A percentile compares a stretch with the other conserved stretches of the same genome.
These are phyloP conservation scores for Theonella swinhoei DNA, from an alignment of 37 sponge, comb jelly and placozoan genomes.

Conservation along the genomic window DNA sequence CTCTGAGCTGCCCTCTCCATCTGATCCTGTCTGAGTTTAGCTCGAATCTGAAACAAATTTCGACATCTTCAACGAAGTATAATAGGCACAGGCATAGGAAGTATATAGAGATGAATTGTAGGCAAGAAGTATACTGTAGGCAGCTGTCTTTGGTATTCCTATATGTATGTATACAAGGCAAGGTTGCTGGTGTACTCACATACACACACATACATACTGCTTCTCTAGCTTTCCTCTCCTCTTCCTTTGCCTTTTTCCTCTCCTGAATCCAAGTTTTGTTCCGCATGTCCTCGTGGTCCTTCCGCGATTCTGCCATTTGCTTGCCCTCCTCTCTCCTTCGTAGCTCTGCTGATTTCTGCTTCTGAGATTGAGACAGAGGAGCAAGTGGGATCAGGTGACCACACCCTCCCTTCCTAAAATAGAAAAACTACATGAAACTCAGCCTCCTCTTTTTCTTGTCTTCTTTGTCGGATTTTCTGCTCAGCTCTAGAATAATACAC, in stretches of 20 bases:
- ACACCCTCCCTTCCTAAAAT: background rate
- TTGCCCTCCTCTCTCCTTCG: slow-evolving; percentile 29
- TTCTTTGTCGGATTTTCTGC: slow-evolving; percentile 23
- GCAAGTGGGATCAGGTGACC: background rate
- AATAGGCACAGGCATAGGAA: no score
- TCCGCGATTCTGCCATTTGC: slow-evolving; percentile 9
- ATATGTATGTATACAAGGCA: no score
- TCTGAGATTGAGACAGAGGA: no score
- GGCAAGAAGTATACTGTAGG: no score
- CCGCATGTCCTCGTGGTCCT: slow-evolving; percentile 18
- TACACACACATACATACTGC: slow-evolving; percentile 25
- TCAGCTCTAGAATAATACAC: slow-evolving; percentile 17
- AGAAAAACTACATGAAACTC: slow-evolving; percentile 31
- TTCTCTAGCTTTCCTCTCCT: slow-evolving; percentile 48
- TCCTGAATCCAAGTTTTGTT: slow-evolving; percentile 54
- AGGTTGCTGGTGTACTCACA: no score
- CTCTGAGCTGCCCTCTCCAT: slow-evolving; percentile 35
- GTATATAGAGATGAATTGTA: no score
- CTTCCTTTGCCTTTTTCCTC: slow-evolving; percentile 51
- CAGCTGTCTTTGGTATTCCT: no score
- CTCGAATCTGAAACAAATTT: slow-evolving; percentile 10
- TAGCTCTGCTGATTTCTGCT: slow-evolving; percentile 24
- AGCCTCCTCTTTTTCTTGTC: slow-evolving; percentile 4
- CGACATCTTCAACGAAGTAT: no score
- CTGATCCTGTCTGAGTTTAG: slow-evolving; percentile 66